Evolutionary conservation across 2,797 vertebrate species (phyloP), one percentile per base, ranked within the genome.

Genomic region (Tenualosa ilisha): DNA sequence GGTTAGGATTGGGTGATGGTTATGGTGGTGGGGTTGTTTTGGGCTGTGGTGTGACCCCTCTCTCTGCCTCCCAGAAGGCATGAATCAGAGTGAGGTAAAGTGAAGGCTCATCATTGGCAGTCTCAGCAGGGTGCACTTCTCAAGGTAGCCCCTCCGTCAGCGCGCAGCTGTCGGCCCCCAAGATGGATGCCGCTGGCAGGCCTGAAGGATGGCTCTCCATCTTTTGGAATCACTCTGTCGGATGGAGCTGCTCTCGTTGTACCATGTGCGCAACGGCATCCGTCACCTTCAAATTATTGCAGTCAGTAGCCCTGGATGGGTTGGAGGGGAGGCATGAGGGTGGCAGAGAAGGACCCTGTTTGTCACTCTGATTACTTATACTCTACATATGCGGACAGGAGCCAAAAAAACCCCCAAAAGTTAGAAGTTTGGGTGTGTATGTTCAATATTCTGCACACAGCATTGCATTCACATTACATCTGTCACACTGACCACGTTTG

Each of bases 71-170:
- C 59, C 59, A 63, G 59, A 6, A 13, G 59, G 92, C 91, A 92
- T 93, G 92, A 92, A 91, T 93, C 91, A 92, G 91, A 92, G 88
- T 86, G 90, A 7, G 68, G 89, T 88, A 88, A 90, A 91, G 91
- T 92, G 92, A 93, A 88, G 91, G 92, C 92, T 91, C 92, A 93
- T 93, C 91, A 92, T 92, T 91, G 90, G 89, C 88, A 89, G 91
- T 91, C 91, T 94, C 93, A 37, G 91, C 88, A 89, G 88, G 46
- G 82, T 83, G 88, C 91, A 89, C 90, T 91, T 92, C 91, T 91
- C 92, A 93, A 91, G 91, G 90, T 92, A 88, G 86, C 83, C 86
- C 84, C 86, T 90, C 89, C 91, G 68, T 91, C 91, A 93, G 89
- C 89, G 85, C 82, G 9, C 89, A 88, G 89, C 86, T 81, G 89